These are phyloP conservation scores for Drosophila lacteicornis DNA, from an alignment of 1,140 invertebrate genomes.

Conservation along the genomic window DNA sequence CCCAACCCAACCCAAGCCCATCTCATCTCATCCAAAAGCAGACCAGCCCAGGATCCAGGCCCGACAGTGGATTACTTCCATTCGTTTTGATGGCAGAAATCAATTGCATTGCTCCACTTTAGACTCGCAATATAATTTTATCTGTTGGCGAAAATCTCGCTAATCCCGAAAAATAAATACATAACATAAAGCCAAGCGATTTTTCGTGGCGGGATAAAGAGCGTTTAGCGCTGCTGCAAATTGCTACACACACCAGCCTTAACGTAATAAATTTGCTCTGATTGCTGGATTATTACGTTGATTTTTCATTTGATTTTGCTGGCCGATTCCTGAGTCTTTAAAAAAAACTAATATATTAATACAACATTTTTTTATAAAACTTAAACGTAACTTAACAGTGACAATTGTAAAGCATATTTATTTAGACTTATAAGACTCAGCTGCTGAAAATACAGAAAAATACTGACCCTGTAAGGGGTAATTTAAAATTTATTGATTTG, in stretches of 20 bases:
- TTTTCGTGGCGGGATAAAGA: conserved; percentile 9
- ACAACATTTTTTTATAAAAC: background rate
- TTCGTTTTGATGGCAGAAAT: conserved; percentile 44
- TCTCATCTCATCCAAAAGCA: conserved; percentile 4
- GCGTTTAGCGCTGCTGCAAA: conserved; percentile 9
- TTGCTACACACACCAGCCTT: conserved; percentile 10
- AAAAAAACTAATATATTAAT: background rate
- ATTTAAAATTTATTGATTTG: too few relatives aligned
- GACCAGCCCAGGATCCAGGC: background rate
- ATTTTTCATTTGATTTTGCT: conserved; percentile 14
- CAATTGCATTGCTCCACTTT: conserved; percentile 38
- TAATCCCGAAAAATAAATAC: conserved; percentile 38
- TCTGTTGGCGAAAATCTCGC: conserved; percentile 17
- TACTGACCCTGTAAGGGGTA: too few relatives aligned
- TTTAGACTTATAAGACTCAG: too few relatives aligned
- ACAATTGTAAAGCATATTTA: background rate
- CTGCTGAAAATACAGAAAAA: too few relatives aligned
- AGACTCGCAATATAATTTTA: conserved; percentile 31
- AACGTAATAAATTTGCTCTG: conserved; percentile 13
- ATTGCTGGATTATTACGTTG: conserved; percentile 22
- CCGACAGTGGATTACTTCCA: conserved; percentile 51
- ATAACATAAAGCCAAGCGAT: conserved; percentile 18
- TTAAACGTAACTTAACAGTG: too few relatives aligned
- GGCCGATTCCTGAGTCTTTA: background rate
- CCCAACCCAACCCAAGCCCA: background rate